phyloP scores from a whole-genome alignment of 2,888 invertebrate species.

The Chromoteleia sp. region DNA sequence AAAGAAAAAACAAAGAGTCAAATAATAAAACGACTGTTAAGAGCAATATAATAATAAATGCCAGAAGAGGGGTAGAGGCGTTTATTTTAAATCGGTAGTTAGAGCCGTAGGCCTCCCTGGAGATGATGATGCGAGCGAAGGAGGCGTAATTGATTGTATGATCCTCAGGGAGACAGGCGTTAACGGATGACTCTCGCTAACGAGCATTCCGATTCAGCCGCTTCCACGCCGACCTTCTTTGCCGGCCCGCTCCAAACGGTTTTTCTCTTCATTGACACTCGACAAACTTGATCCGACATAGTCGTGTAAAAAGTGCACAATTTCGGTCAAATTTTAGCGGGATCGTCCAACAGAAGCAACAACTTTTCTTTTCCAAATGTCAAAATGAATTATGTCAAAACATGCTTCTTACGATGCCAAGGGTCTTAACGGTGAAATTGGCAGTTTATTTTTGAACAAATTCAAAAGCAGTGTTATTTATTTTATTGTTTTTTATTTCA shows the following conservation, averaged over 20 bases:
- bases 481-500: too few relatives aligned
- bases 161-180: slow-evolving; percentile 84
- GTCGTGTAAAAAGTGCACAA: slow-evolving; percentile 17
- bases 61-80: slow-evolving; percentile 72
- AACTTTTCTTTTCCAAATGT: slow-evolving; percentile 1
- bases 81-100: slow-evolving; percentile 84
- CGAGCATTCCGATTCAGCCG: slow-evolving; percentile 83
- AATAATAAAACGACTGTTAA: slow-evolving; percentile 44
- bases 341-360: slow-evolving; percentile 11
- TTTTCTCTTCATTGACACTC: slow-evolving; percentile 67
- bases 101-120: slow-evolving; percentile 81
- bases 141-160: slow-evolving; percentile 84
- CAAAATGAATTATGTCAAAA: neutral
- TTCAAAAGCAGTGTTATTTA: too few relatives aligned
- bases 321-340: slow-evolving; percentile 3
- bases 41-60: slow-evolving; percentile 63
- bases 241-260: slow-evolving; percentile 60
- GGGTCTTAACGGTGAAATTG: too few relatives aligned
- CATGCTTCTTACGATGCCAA: too few relatives aligned
- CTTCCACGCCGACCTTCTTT: slow-evolving; percentile 67
- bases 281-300: slow-evolving; percentile 45
- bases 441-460: too few relatives aligned
- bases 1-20: slow-evolving; percentile 1
- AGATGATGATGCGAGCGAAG: slow-evolving; percentile 83
- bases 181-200: slow-evolving; percentile 85